These are phyloP conservation scores for Melierax canorus DNA, from an alignment of 2,113 vertebrate genomes.

Conservation along the genomic window DNA sequence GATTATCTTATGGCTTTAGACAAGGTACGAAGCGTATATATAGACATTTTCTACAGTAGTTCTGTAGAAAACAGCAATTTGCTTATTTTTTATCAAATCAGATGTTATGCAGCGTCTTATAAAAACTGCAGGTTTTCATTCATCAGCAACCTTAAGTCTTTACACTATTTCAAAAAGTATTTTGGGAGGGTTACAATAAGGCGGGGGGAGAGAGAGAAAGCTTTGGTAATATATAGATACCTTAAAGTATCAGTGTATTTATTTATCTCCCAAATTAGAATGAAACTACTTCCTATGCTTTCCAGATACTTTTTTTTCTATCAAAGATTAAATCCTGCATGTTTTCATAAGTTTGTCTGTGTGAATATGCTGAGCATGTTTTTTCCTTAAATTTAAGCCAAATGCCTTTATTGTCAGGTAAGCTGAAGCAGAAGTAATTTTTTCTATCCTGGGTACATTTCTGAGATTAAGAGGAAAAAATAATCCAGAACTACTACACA, in stretches of 20 bases:
- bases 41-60: background rate
- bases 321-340: background rate
- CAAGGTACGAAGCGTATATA: background rate
- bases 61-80: background rate
- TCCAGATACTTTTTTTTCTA: background rate
- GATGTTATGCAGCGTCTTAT: background rate
- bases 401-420: background rate
- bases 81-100: background rate
- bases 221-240: background rate
- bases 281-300: background rate
- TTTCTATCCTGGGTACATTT: background rate
- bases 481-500: background rate
- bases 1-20: background rate
- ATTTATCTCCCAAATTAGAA: background rate
- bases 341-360: background rate
- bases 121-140: background rate
- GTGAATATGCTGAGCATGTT: background rate
- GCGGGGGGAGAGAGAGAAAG: background rate
- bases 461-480: background rate
- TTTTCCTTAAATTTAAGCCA: background rate
- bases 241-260: background rate
- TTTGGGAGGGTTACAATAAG: background rate
- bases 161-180: background rate
- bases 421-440: background rate
- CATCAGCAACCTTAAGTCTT: background rate